Base-by-base conservation (phyloP, 2,797 vertebrate genomes). In the Cossypha heuglini region DNA sequence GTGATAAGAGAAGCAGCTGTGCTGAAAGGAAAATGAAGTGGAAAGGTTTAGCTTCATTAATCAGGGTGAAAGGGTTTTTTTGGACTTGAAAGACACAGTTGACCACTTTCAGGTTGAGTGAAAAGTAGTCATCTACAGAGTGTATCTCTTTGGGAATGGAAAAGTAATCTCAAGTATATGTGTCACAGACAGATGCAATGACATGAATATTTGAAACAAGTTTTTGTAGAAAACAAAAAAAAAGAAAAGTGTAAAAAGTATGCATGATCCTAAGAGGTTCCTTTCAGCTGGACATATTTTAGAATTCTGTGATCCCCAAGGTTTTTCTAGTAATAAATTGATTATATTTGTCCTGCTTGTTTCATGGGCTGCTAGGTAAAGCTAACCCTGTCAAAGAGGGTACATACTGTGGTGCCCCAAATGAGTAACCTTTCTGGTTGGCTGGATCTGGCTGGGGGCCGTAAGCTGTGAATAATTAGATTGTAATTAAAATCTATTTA, bases 1-100 rank as follows among this genome's bases (percentile, higher is more conserved):
- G 55, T 71, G 88, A 67, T 88, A 96, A 95, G 92, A 95, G 90
- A 95, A 96, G 94, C 93, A 96, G 93, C 93, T 97, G 93, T 74
- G 73, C 42, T 43, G 54, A 91, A 85, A 88, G 59, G 43, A 62
- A 57, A 67, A 64, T 74, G 29, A 38, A 63, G 64, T 67, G 84
- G 71, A 90, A 91, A 94, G 48, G 29, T 94, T 94, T 94, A 94
- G 48, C 87, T 95, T 94, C 16, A 6, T 87, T 93, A 74, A 67
- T 92, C 82, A 84, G 71, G 85, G 64, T 94, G 62, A 69, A 75
- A 80, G 38, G 20, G 66, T 16, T 48, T 92, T 57, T 86, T 83
- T 82, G 48, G 46, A 67, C 80, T 94, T 95, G 21, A 88, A 95
- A 87, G 84, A 79, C 45, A 25, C 20, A 77, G 74, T 68, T 20